Conservation (phyloP, 2,113 vertebrate genomes). For the Oreotrochilus melanogaster region DNA sequence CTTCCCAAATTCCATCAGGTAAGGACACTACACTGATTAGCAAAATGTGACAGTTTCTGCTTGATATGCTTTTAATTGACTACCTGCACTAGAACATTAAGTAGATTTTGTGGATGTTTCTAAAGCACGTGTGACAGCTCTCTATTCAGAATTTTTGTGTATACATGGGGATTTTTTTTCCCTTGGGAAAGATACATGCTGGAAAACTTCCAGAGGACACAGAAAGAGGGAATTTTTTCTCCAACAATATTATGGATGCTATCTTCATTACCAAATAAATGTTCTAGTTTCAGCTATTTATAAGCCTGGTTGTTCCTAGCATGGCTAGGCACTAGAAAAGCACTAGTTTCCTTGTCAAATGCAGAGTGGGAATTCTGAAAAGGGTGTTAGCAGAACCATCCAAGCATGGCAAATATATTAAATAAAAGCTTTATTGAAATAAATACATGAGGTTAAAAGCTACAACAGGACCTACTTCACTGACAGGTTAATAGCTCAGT, state of each 20-base stretch:
- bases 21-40: not conserved
- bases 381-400: not conserved
- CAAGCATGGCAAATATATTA: conserved; percentile 30
- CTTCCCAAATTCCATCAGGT: not conserved
- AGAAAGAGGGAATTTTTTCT: not conserved
- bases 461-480: not conserved
- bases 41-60: not conserved
- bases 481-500: conserved; percentile 17
- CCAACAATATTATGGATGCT: not conserved
- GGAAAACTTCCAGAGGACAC: not conserved
- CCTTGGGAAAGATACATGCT: not conserved
- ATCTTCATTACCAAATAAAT: not conserved
- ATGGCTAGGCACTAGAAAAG: not conserved
- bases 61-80: not conserved
- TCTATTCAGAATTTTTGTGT: not conserved
- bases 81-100: not conserved
- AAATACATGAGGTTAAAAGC: not conserved
- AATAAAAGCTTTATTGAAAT: conserved; percentile 34
- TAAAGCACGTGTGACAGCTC: not conserved
- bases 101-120: not conserved
- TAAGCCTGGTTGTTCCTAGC: not conserved
- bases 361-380: not conserved
- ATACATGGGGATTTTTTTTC: not conserved
- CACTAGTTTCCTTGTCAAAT: not conserved
- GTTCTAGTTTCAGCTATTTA: not conserved